These are phyloP conservation scores for Aptenodytes patagonicus DNA, from an alignment of 2,113 vertebrate species.

Conservation along the genomic window DNA sequence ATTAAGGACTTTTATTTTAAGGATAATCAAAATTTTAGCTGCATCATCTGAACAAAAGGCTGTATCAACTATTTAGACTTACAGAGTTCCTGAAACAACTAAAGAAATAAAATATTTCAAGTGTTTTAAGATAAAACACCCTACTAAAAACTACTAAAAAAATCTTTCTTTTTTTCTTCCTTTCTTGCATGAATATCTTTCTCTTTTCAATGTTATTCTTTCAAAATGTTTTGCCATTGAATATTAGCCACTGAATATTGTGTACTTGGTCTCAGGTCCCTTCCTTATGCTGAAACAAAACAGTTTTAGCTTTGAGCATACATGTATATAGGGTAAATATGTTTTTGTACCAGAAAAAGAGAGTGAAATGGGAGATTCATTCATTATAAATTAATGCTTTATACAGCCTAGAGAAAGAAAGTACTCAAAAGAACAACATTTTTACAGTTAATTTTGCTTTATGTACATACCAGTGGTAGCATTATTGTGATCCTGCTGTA, in stretches of 20 bases:
- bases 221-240: neutral
- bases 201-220: neutral
- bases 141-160: neutral
- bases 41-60: neutral
- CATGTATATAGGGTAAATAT: neutral
- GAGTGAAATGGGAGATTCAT: neutral
- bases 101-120: neutral
- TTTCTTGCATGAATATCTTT: neutral
- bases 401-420: neutral
- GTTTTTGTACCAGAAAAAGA: neutral
- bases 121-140: neutral
- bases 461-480: neutral
- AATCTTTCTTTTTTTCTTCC: rapidly evolving
- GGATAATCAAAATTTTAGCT: neutral
- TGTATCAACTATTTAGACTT: neutral
- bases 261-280: neutral
- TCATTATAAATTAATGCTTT: constrained; percentile 26
- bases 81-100: neutral
- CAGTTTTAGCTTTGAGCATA: neutral
- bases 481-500: constrained; percentile 30
- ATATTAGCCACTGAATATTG: neutral
- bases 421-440: neutral
- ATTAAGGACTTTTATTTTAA: neutral
- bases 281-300: neutral
- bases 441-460: neutral